These are phyloP conservation scores for Diadema setosum DNA, from an alignment of 35 echinoderm and acorn worm genomes.

Conservation along the genomic window DNA sequence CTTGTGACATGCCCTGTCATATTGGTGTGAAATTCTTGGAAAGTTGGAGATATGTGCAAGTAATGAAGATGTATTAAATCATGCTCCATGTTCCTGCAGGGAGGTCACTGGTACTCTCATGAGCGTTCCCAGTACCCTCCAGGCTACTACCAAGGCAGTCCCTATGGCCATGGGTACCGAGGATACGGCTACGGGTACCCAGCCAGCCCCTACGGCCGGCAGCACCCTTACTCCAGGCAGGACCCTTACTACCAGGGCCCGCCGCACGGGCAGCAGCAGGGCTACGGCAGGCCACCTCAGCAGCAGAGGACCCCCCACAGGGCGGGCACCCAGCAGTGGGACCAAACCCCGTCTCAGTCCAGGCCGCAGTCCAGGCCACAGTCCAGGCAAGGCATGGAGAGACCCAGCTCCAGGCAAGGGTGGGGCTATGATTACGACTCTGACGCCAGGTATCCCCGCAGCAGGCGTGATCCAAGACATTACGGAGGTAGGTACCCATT, in stretches of 20 bases:
- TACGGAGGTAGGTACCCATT: background rate
- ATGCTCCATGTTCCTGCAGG: background rate
- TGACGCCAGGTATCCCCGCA: conserved; percentile 20
- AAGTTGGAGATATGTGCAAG: no score
- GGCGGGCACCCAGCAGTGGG: background rate
- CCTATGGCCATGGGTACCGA: conserved; percentile 9
- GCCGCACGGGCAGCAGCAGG: conserved; percentile 27
- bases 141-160: background rate
- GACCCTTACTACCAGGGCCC: conserved; percentile 23
- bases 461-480: conserved; percentile 21
- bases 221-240: conserved; percentile 11
- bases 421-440: conserved; percentile 23
- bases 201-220: conserved; percentile 14
- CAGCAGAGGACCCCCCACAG: background rate
- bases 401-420: conserved; percentile 38
- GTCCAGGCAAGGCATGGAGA: conserved; percentile 61
- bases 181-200: background rate
- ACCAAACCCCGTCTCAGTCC: no score
- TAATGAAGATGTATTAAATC: background rate
- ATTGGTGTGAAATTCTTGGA: no score
- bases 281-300: background rate
- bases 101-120: background rate
- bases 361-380: conserved; percentile 21
- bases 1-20: no score
- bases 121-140: background rate